Percentiles rank a stretch among this genome's conserved stretches.
Conservation (phyloP, 2,797 vertebrate species). For the Anabacerthia variegaticeps region DNA sequence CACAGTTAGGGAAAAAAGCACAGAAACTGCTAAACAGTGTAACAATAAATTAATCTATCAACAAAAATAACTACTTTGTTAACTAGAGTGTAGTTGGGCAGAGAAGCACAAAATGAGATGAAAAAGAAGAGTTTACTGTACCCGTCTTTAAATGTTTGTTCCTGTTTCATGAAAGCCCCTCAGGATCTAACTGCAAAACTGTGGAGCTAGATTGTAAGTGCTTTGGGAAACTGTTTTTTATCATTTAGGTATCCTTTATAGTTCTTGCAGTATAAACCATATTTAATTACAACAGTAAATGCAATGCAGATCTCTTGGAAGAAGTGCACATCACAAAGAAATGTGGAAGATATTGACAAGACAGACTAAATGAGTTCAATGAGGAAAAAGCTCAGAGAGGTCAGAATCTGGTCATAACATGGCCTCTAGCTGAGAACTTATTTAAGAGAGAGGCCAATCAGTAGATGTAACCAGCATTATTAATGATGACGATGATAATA, state of each 20-base stretch:
- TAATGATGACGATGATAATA: not conserved
- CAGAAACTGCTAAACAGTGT: not conserved
- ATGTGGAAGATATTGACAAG: not conserved
- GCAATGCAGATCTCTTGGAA: not conserved
- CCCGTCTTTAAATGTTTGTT: not conserved
- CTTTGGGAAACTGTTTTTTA: not conserved
- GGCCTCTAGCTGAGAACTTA: not conserved
- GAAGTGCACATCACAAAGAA: not conserved
- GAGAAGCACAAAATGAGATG: not conserved
- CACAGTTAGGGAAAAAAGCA: not conserved
- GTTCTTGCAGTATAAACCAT: not conserved
- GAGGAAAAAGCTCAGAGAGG: not conserved
- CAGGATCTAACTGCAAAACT: not conserved
- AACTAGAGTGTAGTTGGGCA: not conserved
- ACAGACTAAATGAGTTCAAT: not conserved
- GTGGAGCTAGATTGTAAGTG: not conserved
- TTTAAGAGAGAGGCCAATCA: not conserved
- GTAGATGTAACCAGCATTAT: not conserved
- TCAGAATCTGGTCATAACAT: not conserved
- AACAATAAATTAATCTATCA: not conserved
- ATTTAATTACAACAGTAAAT: not conserved
- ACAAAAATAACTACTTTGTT: not conserved
- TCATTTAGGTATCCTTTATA: not conserved
- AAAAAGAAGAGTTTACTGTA: not conserved
- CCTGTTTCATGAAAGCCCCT: not conserved